Evolutionary conservation across 2,797 vertebrate genomes (phyloP), one percentile per base, ranked within the genome.

Genomic region (Oreochromis grahami): DNA sequence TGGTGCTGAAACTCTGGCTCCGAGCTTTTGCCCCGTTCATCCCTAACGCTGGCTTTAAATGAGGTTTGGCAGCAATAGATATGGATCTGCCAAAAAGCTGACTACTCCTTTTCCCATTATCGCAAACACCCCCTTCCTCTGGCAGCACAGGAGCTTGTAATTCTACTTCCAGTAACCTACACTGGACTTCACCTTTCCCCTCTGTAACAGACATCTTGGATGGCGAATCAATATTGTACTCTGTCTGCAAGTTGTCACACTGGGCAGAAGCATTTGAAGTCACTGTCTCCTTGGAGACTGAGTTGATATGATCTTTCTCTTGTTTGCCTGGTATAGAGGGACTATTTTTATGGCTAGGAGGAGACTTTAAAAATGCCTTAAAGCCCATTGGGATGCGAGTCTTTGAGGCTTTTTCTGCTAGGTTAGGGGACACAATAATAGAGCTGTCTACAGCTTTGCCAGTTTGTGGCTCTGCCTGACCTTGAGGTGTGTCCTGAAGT

Each of bases 11-110:
- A 80, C 98, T 98, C 95, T 98, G 98, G 89, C 98, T 98, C 1
- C 98, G 97, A 56, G 98, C 98, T 93, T 99, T 99, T 0, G 98
- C 98, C 11, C 98, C 98, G 0, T 97, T 98, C 98, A 98, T 98
- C 55, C 98, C 98, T 78, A 99, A 93, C 11, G 97, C 98, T 3
- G 98, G 98, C 83, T 98, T 98, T 7, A 97, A 91, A 81, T 97
- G 97, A 0, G 97, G 92, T 92, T 98, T 98, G 87, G 88, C 96
- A 13, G 91, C 95, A 52, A 97, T 96, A 34, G 98, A 98, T 93
- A 97, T 92, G 74, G 97, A 97, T 84, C 97, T 95, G 78, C 97
- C 97, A 78, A 96, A 97, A 63, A 94, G 93, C 82, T 95, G 97
- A 91, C 93, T 96, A 79, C 96, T 96, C 68, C 93, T 92, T 76